A percentile compares a stretch with the other conserved stretches of the same genome.
These are phyloP conservation scores for Pygoscelis adeliae DNA, from an alignment of 2,113 vertebrate genomes.

Conservation along the genomic window DNA sequence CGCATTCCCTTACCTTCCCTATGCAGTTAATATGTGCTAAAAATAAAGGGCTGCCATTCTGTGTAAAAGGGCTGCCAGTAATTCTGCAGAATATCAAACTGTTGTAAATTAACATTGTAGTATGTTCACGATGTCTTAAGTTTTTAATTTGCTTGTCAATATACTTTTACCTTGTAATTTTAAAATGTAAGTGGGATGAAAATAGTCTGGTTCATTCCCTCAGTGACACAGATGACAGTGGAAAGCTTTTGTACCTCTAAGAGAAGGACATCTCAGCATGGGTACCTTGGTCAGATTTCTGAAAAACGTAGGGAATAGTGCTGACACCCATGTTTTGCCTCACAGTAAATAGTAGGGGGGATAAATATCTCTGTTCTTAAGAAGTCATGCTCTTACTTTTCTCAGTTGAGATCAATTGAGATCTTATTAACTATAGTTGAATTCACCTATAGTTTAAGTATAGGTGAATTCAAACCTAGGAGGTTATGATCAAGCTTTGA, in stretches of 20 bases:
- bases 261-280: neutral
- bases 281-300: neutral
- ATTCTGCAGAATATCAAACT: neutral
- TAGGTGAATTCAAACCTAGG: neutral
- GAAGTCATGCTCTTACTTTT: neutral
- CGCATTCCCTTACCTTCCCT: neutral
- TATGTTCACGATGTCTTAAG: accelerated
- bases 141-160: neutral
- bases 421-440: neutral
- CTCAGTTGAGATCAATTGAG: neutral
- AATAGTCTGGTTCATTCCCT: neutral
- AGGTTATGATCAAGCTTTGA: neutral
- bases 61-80: neutral
- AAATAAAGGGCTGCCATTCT: neutral
- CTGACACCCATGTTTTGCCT: neutral
- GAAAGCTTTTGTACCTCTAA: neutral
- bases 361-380: neutral
- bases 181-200: neutral
- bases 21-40: neutral
- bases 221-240: neutral
- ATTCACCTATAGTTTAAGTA: neutral
- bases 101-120: neutral
- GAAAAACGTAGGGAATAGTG: neutral
- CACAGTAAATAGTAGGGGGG: neutral
- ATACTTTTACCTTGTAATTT: neutral